Conservation (phyloP, 2,888 invertebrate genomes). For the Oscheius myriophilus region DNA sequence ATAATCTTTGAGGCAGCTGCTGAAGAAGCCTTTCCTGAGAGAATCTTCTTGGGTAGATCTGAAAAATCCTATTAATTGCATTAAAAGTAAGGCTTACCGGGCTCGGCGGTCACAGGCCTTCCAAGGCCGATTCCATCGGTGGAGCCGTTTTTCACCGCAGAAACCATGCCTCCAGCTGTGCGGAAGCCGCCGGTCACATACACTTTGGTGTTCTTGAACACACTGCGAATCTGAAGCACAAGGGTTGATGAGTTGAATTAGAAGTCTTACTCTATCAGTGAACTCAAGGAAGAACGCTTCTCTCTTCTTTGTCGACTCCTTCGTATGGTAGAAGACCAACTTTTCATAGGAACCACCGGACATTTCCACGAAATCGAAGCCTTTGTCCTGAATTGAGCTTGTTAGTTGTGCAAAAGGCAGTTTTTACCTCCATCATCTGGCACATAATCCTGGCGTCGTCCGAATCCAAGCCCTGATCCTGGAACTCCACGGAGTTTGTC, state of each 20-base stretch:
- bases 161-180: slow-evolving; percentile 52
- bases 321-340: slow-evolving; percentile 43
- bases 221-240: slow-evolving; percentile 19
- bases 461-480: slow-evolving; percentile 47
- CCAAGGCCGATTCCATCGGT: slow-evolving; percentile 58
- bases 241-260: not conserved
- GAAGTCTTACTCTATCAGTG: slow-evolving; percentile 32
- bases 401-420: slow-evolving; percentile 31
- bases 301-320: slow-evolving; percentile 56
- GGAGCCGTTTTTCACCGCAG: slow-evolving; percentile 42
- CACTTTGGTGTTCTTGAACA: slow-evolving; percentile 27
- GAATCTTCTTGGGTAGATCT: slow-evolving; percentile 24
- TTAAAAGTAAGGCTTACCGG: slow-evolving; percentile 29
- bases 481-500: slow-evolving; percentile 62
- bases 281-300: slow-evolving; percentile 62
- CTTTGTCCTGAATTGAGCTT: slow-evolving; percentile 36
- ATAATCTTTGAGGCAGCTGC: not conserved
- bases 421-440: slow-evolving; percentile 20
- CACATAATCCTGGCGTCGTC: slow-evolving; percentile 54
- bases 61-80: not conserved
- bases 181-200: slow-evolving; percentile 61
- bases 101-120: slow-evolving; percentile 55
- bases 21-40: not conserved
- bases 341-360: slow-evolving; percentile 62
- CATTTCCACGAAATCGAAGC: slow-evolving; percentile 62